Base-by-base conservation (phyloP, 2,113 vertebrate species). In the Gobiocypris rarus region DNA sequence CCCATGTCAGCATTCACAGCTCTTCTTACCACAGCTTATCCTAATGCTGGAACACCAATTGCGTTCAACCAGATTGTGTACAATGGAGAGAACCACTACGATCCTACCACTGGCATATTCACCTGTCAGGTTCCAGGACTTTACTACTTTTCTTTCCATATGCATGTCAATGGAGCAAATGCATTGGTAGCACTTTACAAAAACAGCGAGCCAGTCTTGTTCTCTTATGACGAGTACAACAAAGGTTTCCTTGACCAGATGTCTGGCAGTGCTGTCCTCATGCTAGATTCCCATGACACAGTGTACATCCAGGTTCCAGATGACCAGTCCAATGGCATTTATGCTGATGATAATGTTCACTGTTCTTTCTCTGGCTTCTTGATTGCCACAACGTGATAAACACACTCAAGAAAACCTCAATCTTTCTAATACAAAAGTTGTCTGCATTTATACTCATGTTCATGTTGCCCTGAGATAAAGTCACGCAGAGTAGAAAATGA, bases 301-400 rank as follows among this genome's bases (percentile, higher is more conserved):
- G 97, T 99, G 65, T 99, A 94, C 91, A 90, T 99, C 10, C 97
- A 98, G 87, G 91, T 97, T 85, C 97, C 97, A 84, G 97, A 96
- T 67, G 93, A 96, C 61, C 96, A 97, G 87, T 97, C 96, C 2
- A 97, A 96, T 50, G 97, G 97, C 75, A 94, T 99, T 82, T 99
- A 97, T 86, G 97, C 97, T 73, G 97, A 96, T 58, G 95, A 98
- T 10, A 97, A 98, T 0, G 96, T 98, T 88, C 96, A 98, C 86
- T 98, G 97, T 73, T 95, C 95, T 84, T 99, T 99, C 95, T 96
- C 97, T 94, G 98, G 98, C 86, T 98, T 98, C 90, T 88, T 99
- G 84, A 96, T 99, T 91, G 95, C 93, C 83, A 96, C 94, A 91
- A 96, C 88, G 94, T 96, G 92, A 95, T 98, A 93, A n/a, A 86